Evolutionary conservation across 2,113 vertebrate genomes (phyloP).

Genomic region (Gobio gobio): DNA sequence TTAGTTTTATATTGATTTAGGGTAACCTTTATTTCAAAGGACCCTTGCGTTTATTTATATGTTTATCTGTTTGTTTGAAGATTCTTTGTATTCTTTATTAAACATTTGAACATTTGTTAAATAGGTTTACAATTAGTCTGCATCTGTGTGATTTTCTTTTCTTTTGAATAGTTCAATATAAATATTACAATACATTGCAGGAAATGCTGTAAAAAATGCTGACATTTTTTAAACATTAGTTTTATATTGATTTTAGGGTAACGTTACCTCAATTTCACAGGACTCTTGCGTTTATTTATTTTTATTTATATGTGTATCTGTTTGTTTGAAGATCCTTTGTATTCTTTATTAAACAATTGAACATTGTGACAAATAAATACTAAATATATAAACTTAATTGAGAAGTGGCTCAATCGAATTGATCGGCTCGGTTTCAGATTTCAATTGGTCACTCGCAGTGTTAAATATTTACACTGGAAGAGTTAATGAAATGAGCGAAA

Average conservation of each 20-base stretch:
- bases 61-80: not conserved
- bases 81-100: not conserved
- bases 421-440: not conserved
- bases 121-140: too few species aligned
- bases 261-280: not conserved
- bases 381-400: not conserved
- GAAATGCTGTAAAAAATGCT: not conserved
- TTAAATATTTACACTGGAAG: not conserved
- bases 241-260: not conserved
- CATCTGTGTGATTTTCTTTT: not conserved
- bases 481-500: not conserved
- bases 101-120: not conserved
- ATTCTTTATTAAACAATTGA: not conserved
- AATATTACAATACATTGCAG: not conserved
- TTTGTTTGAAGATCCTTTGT: not conserved
- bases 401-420: not conserved
- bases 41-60: not conserved
- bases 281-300: not conserved
- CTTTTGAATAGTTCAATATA: not conserved
- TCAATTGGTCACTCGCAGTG: not conserved
- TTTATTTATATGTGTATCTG: not conserved
- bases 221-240: not conserved
- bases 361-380: not conserved
- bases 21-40: not conserved
- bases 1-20: not conserved